Conservation (phyloP, 2,113 vertebrate species). For the Mus musculus region GRCm39 chr5:42266501-42267000, state of each 20-base stretch:
- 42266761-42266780: background rate
- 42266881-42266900: background rate
- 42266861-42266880: background rate
- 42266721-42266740: background rate
- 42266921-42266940: background rate
- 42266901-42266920: background rate
- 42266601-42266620: background rate
- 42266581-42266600: background rate
- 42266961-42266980: background rate
- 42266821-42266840: background rate
- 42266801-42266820: background rate
- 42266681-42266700: background rate
- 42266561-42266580: background rate
- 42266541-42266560: background rate
- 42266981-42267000: background rate
- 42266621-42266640: background rate
- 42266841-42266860: background rate
- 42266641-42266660: background rate
- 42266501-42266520: background rate
- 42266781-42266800: background rate
- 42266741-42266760: background rate
- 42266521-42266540: background rate
- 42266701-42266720: background rate
- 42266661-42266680: background rate
- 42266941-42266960: constrained; percentile 23